Evolutionary conservation across 37 sponge, comb jelly and placozoan genomes (phyloP), one percentile per base, ranked within the genome.

Genomic region (Halichondria panicea): DNA sequence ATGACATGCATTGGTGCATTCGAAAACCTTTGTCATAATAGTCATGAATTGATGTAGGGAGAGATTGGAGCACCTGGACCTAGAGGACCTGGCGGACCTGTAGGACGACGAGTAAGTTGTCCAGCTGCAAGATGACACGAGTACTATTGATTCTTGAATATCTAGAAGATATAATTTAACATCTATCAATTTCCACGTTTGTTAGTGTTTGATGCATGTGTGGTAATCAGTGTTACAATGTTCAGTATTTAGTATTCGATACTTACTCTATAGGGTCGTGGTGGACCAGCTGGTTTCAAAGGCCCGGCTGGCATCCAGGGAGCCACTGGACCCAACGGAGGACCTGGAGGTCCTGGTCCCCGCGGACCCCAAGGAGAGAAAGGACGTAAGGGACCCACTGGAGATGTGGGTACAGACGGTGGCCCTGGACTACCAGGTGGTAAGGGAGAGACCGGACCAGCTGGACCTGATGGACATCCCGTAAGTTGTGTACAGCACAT

Each of bases 401-500:
- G 86, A 54, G 18, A 58, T 4, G 25, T 53, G 46, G 86, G 86
- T 34, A 74, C 72, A 30, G 74, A 63, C 73, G 86, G 86, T 30
- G 28, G 30, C 15, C 36, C 48, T 43, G 88, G 88, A 5, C 28
- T 25, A 3, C 38, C 64, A 31, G 88, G 88, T 34, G 37, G 18
- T 11, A 59, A 61, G 19, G 88, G 89, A 72, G 74, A 66, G 33
- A 64, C 55, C 13, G 83, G 89, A n/a, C 36, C 46, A 25, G 68
- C 78, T 24, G 89, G 89, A 37, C 72, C 78, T 27, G 34, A 34
- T 43, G 89, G 89, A 66, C 70, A 81, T 55, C 78, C 71, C 21
- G 89, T 82, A 66, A 60, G 72, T 8, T n/a, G n/a, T n/a, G n/a
- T n/a, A n/a, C n/a, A n/a, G n/a, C n/a, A n/a, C n/a, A n/a, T n/a